Evolutionary conservation across 2,888 invertebrate genomes (phyloP), one percentile per base, ranked within the genome.

Genomic region (Pachydiplax longipennis): DNA sequence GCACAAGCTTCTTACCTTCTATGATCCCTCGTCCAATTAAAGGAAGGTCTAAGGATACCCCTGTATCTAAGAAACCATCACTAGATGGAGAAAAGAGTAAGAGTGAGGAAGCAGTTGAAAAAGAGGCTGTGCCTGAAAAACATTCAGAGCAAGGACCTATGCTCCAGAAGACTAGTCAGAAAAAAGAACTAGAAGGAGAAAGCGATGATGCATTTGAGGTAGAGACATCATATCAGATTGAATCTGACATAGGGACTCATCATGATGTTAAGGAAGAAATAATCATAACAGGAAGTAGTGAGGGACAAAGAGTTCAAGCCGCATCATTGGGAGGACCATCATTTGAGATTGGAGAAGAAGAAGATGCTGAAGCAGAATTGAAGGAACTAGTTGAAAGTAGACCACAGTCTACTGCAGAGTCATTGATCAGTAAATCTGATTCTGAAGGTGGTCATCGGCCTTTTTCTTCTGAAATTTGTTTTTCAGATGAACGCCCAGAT

Each of bases 321-420:
- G 91, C 93, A 90, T 40, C 92, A 91, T 92, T 93, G 48, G 92
- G 93, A 35, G 94, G 94, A 80, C 93, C 92, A 82, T 92, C 92
- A 80, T 92, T 93, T 13, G 94, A 94, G 81, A 94, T 94, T 40
- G 92, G 92, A n/a, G 93, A 92, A 40, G 91, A 91, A n/a, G 92
- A 92, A 90, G 91, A 93, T 91, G 94, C 94, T 58, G 95, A 94
- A 91, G 94, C 94, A 80, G 95, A 95, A 92, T 93, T 94, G 12
- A 94, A 94, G 92, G 95, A 95, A 92, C 94, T 94, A 0, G 94
- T 94, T 92, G 94, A 94, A 91, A 94, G 95, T 37, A 93, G 95
- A 48, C 93, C 93, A 10, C 92, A 93, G 83, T 93, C 93, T 31
- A 93, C 93, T 92, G 91, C 92, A 10, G 92, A 92, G 81, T 92